These are phyloP conservation scores for Chiroxiphia lanceolata DNA, from an alignment of 2,797 vertebrate species.

Conservation along the genomic window DNA sequence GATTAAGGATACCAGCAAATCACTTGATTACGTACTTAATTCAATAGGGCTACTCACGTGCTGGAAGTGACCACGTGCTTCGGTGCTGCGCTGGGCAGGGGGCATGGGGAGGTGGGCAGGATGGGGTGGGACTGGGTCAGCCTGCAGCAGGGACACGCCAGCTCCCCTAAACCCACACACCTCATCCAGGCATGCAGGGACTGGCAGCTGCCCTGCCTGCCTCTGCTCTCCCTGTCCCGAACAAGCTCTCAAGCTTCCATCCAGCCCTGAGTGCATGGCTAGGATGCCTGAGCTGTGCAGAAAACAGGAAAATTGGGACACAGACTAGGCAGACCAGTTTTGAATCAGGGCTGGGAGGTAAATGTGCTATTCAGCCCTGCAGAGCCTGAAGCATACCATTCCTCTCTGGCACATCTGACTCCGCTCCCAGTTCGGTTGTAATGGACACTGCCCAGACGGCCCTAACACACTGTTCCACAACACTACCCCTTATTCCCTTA, in stretches of 20 bases:
- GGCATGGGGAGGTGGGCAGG: not conserved
- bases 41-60: constrained; percentile 53
- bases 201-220: not conserved
- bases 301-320: not conserved
- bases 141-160: not conserved
- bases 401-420: not conserved
- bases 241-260: not conserved
- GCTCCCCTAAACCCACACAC: not conserved
- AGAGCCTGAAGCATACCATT: not conserved
- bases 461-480: not conserved
- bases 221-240: not conserved
- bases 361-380: not conserved
- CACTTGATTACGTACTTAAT: constrained; percentile 55
- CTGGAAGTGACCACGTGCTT: not conserved
- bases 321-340: not conserved
- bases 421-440: accelerated
- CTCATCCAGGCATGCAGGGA: accelerated
- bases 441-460: not conserved
- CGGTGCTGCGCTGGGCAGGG: not conserved
- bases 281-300: not conserved
- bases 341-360: not conserved
- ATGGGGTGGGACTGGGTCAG: not conserved
- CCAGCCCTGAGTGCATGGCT: accelerated
- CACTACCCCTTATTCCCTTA: not conserved
- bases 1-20: constrained; percentile 63